Evolutionary conservation across 2,888 invertebrate genomes (phyloP), one percentile per base, ranked within the genome.

Genomic region (Sminthurinus aureus): DNA sequence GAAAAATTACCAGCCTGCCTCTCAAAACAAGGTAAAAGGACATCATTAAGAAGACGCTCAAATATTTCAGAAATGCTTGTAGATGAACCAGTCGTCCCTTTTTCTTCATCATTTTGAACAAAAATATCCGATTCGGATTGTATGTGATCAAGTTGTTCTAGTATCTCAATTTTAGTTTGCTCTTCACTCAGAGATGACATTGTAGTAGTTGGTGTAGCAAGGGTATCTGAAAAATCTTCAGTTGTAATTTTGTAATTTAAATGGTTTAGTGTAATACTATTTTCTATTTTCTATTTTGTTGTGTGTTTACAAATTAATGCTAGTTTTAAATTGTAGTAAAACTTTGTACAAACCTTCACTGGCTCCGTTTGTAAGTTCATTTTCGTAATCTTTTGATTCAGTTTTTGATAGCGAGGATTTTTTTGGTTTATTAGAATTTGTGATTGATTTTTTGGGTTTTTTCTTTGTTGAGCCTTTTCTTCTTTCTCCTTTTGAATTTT

Each of bases 1-100:
- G 11, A 71, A 71, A 13, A 71, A 13, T 24, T 71, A 71, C 71
- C 71, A 24, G 71, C 71, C 12, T 26, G 8, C 24, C 26, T 18
- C 13, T 82, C 71, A 51, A 86, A 76, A 74, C 84, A 85, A 6
- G 86, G 87, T n/a, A 86, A n/a, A 15, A 87, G 64, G 67, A 81
- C 81, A n/a, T 85, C 84, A 2, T 22, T 71, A 11, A 71, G 11
- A 8, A 71, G 15, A 24, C 71, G 71, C 22, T 58, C n/a, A 85
- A 52, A 69, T 85, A 78, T 24, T 22, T 20, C 52, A 9, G 20
- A 58, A 58, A 69, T 67, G n/a, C 38, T 38, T 20, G 20, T 38
- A 18, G 9, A 8, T 24, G 67, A 66, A 24, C 2, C 64, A 69
- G 13, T 50, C 20, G 22, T 0, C 0, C 24, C 71, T 11, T 69